These are phyloP conservation scores for Netelia melanura DNA, from an alignment of 2,888 invertebrate genomes.

Conservation along the genomic window DNA sequence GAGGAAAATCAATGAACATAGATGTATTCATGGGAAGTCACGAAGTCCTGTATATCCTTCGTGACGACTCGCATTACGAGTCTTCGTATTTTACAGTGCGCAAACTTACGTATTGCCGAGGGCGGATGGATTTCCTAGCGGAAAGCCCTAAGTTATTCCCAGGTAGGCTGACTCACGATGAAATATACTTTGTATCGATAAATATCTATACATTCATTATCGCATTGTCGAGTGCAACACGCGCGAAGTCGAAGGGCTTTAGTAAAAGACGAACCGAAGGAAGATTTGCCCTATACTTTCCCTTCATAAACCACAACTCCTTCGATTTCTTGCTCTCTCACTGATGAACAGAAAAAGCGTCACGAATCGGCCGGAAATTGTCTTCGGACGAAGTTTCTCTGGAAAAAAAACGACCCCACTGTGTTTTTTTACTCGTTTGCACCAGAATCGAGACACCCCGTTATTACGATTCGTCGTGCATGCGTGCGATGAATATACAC, in stretches of 20 bases:
- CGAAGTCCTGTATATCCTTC: too few relatives aligned
- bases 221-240: constrained; percentile 66
- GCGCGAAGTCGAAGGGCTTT: constrained; percentile 33
- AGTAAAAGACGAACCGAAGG: constrained; percentile 22
- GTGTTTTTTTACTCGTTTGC: constrained; percentile 36
- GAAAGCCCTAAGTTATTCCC: too few relatives aligned
- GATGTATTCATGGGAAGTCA: too few relatives aligned
- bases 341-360: constrained; percentile 76
- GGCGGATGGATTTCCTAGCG: too few relatives aligned
- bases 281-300: constrained; percentile 34
- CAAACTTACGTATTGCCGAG: too few relatives aligned
- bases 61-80: too few relatives aligned
- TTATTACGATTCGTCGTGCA: constrained; percentile 27
- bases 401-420: constrained; percentile 26
- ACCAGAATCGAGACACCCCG: constrained; percentile 22
- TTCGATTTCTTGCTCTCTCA: constrained; percentile 32
- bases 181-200: constrained; percentile 6
- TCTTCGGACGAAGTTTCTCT: constrained; percentile 74
- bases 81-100: too few relatives aligned
- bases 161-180: too few relatives aligned
- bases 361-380: constrained; percentile 83
- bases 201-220: constrained; percentile 74
- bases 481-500: constrained; percentile 13
- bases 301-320: background rate
- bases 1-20: too few relatives aligned